These are phyloP conservation scores for Pipistrellus kuhlii DNA, from an alignment of 2,797 vertebrate genomes.

Conservation along the genomic window DNA sequence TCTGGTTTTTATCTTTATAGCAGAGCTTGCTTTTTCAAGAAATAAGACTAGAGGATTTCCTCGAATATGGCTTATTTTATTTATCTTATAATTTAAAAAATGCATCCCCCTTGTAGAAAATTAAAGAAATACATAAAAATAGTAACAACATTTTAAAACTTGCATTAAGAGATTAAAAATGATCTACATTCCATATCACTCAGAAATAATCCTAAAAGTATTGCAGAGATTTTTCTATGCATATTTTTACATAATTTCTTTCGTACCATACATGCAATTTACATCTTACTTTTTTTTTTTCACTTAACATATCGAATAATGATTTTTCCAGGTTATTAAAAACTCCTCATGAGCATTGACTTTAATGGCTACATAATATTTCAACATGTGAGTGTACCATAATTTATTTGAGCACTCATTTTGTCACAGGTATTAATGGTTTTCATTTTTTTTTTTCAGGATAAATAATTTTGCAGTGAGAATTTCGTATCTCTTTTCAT, in stretches of 20 bases:
- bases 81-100: slow-evolving; percentile 70
- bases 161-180: slow-evolving; percentile 67
- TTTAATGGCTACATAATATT: slow-evolving; percentile 69
- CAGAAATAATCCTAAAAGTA: slow-evolving; percentile 69
- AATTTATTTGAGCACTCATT: slow-evolving; percentile 62
- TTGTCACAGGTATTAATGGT: slow-evolving; percentile 29
- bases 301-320: slow-evolving; percentile 47
- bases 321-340: slow-evolving; percentile 74
- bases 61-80: slow-evolving; percentile 67
- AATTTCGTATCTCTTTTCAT: slow-evolving; percentile 65
- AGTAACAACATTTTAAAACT: slow-evolving; percentile 53
- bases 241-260: slow-evolving; percentile 77
- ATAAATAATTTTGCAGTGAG: slow-evolving; percentile 65
- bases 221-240: slow-evolving; percentile 64
- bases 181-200: slow-evolving; percentile 16
- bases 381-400: slow-evolving; percentile 50
- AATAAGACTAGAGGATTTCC: slow-evolving; percentile 41
- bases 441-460: slow-evolving; percentile 36
- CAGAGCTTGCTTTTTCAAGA: slow-evolving; percentile 52
- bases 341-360: slow-evolving; percentile 60
- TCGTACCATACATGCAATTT: slow-evolving; percentile 61
- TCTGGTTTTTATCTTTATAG: slow-evolving; percentile 44
- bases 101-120: slow-evolving; percentile 36
- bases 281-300: slow-evolving; percentile 57
- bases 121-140: slow-evolving; percentile 60